These are phyloP conservation scores for Coendou prehensilis DNA, from an alignment of 2,797 vertebrate genomes.

Conservation along the genomic window DNA sequence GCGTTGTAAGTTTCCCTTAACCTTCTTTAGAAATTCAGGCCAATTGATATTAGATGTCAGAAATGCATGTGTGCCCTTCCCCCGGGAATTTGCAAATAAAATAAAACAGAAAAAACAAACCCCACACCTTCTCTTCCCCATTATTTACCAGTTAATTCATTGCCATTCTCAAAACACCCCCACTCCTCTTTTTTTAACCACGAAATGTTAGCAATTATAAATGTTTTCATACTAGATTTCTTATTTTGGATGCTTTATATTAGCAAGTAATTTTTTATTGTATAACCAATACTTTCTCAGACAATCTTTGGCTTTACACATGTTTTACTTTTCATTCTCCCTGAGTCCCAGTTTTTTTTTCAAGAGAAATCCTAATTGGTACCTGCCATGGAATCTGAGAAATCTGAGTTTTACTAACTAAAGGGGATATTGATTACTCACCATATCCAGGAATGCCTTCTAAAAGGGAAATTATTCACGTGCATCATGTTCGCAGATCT, in stretches of 20 bases:
- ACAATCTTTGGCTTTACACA: constrained; percentile 73
- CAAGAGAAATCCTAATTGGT: constrained; percentile 72
- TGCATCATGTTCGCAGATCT: constrained; percentile 94
- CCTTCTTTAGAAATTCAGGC: constrained; percentile 60
- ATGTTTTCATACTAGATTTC: constrained; percentile 37
- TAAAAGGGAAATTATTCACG: constrained; percentile 95
- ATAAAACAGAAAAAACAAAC: constrained; percentile 22
- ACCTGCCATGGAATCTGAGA: constrained; percentile 84
- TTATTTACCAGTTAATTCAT: constrained; percentile 35
- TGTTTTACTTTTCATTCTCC: constrained; percentile 62
- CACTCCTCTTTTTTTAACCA: background rate
- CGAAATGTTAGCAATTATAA: constrained; percentile 18
- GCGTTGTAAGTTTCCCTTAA: constrained; percentile 58
- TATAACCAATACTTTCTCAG: constrained; percentile 72
- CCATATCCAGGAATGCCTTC: constrained; percentile 96
- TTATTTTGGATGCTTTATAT: constrained; percentile 69
- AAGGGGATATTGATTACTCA: constrained; percentile 90
- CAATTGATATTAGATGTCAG: constrained; percentile 30
- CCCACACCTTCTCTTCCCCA: background rate
- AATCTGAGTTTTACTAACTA: constrained; percentile 79
- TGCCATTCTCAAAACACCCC: constrained; percentile 9
- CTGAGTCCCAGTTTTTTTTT: constrained; percentile 54
- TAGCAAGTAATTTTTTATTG: constrained; percentile 74
- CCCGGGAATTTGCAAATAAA: constrained; percentile 63
- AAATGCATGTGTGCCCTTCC: constrained; percentile 44